Conservation (phyloP, 1,140 invertebrate species). For the Ooceraea biroi region DNA sequence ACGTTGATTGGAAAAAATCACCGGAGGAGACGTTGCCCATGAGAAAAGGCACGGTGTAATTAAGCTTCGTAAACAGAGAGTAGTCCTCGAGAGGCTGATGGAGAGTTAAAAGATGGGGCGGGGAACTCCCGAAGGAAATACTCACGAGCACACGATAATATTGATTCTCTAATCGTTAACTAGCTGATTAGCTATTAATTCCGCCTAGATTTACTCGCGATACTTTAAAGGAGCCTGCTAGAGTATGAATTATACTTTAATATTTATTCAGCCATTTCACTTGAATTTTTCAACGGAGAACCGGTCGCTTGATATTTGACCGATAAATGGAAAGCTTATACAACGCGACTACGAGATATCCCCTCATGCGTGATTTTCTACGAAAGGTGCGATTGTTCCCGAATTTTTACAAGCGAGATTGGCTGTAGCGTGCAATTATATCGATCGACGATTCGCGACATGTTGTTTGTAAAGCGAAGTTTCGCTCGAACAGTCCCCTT, state of each 20-base stretch:
- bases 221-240: no score
- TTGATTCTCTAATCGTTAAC: background rate
- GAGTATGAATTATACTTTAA: no score
- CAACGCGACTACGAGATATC: no score
- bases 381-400: background rate
- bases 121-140: background rate
- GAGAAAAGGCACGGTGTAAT: constrained; percentile 5
- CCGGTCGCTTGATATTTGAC: no score
- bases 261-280: no score
- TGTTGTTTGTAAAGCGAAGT: background rate
- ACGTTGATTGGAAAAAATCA: constrained; percentile 14
- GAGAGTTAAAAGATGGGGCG: background rate
- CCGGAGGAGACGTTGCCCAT: background rate
- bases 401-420: background rate
- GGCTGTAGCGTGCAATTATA: background rate
- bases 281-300: no score
- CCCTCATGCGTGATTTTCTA: no score
- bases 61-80: background rate
- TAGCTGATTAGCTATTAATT: background rate
- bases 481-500: background rate
- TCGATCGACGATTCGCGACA: background rate
- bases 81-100: background rate
- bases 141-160: background rate
- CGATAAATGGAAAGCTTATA: no score
- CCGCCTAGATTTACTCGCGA: background rate